These are phyloP conservation scores for Drepanosiphum platanoidis DNA, from an alignment of 2,888 invertebrate genomes.

Conservation along the genomic window DNA sequence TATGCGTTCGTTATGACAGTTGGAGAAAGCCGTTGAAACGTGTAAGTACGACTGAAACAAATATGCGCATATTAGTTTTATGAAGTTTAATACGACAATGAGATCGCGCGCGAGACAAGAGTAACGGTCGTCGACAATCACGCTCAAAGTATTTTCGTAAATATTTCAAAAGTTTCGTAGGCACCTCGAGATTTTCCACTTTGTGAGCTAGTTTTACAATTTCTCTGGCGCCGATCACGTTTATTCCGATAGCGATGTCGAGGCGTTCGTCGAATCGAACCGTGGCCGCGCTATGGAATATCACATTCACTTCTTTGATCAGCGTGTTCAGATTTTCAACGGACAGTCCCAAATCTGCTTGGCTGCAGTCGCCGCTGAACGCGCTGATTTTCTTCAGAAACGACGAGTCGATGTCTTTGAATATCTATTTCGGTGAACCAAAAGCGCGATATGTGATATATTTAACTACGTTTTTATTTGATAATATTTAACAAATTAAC, in stretches of 20 bases:
- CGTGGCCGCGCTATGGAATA: constrained; percentile 65
- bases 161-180: not conserved
- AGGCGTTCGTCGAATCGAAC: constrained; percentile 64
- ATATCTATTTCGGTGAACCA: constrained; percentile 61
- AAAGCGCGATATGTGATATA: not conserved
- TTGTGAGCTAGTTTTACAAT: constrained; percentile 63
- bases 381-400: constrained; percentile 63
- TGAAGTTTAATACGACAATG: not conserved
- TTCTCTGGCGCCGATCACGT: constrained; percentile 63
- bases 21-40: constrained; percentile 64
- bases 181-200: constrained; percentile 63
- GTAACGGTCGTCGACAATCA: not conserved
- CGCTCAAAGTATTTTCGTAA: too few species aligned
- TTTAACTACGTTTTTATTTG: not conserved
- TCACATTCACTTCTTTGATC: constrained; percentile 63
- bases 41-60: constrained; percentile 64
- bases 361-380: constrained; percentile 64
- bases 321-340: constrained; percentile 62
- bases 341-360: constrained; percentile 64
- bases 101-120: not conserved
- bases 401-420: constrained; percentile 63
- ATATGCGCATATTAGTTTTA: not conserved
- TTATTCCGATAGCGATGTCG: constrained; percentile 63
- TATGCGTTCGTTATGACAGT: constrained; percentile 63
- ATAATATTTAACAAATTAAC: not conserved